Percentiles rank a stretch among this genome's conserved stretches.
These are phyloP conservation scores for Xestia rhomboidea DNA, from an alignment of 2,888 invertebrate genomes.

Conservation along the genomic window DNA sequence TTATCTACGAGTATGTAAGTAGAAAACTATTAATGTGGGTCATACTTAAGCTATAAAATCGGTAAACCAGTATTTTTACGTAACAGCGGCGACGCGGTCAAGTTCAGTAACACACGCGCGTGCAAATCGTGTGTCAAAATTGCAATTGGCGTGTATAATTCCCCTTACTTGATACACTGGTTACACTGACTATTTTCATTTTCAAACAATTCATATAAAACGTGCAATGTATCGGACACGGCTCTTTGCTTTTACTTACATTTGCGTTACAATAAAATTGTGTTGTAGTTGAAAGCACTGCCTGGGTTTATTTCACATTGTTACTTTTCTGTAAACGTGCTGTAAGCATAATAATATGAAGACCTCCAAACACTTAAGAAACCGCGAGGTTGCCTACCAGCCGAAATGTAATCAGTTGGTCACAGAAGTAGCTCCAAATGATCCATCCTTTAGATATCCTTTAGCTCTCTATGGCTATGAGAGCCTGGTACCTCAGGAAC, in stretches of 20 bases:
- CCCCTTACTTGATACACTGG: conserved; percentile 26
- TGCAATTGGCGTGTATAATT: conserved; percentile 38
- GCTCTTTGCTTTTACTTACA: conserved; percentile 37
- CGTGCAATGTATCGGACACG: conserved; percentile 32
- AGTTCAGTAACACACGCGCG: conserved; percentile 63
- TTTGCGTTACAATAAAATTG: conserved; percentile 19
- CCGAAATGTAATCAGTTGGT: not conserved
- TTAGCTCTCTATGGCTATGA: not conserved
- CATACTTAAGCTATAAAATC: conserved; percentile 39
- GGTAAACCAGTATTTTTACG: conserved; percentile 59
- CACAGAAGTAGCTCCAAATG: not conserved
- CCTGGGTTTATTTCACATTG: conserved; percentile 11
- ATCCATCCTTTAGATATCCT: not conserved
- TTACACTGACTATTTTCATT: conserved; percentile 2
- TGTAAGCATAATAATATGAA: not conserved
- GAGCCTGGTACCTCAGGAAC: not conserved
- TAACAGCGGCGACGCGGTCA: conserved; percentile 60
- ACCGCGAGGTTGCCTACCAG: not conserved
- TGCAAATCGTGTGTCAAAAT: conserved; percentile 49
- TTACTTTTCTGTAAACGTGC: conserved; percentile 1
- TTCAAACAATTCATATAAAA: conserved; percentile 16
- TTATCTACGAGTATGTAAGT: not conserved
- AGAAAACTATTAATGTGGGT: conserved; percentile 21
- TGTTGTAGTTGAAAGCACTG: conserved; percentile 17
- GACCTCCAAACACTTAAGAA: not conserved